Evolutionary conservation across 2,888 invertebrate species (phyloP), one percentile per base, ranked within the genome.

Genomic region (Anthoptus insignis): DNA sequence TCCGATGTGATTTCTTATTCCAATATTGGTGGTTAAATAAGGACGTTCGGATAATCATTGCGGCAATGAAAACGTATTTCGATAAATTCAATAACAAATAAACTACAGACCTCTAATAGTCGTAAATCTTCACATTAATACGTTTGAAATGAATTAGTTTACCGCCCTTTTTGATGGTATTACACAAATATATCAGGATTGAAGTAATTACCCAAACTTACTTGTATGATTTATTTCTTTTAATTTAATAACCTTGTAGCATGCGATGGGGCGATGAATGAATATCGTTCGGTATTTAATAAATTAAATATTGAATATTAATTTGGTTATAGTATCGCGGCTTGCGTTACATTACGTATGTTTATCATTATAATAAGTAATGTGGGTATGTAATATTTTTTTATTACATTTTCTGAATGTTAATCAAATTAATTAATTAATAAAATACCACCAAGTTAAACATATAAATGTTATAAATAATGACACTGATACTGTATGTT

Each of bases 121-220:
- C 71, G 73, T 83, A 77, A 70, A 82, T 85, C 79, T n/a, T n/a
- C 76, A 81, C 80, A 80, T 83, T 86, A 83, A 71, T 72, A 67
- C 72, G 34, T 59, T 59, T 39, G 16, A 59, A 63, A 75, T 74
- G 73, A 77, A 78, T 75, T 73, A 75, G 73, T 75, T 56, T 73
- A 72, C 70, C 73, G 74, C 77, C 79, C 80, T 75, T 64, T 34
- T 77, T 81, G 78, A 76, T 67, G 73, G 83, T 81, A 87, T 86
- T 86, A 84, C 84, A 84, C 81, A 84, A 86, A 90, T 89, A 85
- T 83, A 86, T 88, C 83, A 86, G 82, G 77, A 82, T 87, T 67
- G 64, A 67, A 72, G 67, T 79, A 81, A 85, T 84, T 77, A 78
- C 69, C 47, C 21, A 37, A 54, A 58, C 52, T 54, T 63, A 66